These are phyloP conservation scores for Nephrotoma guestfalica DNA, from an alignment of 2,888 invertebrate genomes.

Conservation along the genomic window DNA sequence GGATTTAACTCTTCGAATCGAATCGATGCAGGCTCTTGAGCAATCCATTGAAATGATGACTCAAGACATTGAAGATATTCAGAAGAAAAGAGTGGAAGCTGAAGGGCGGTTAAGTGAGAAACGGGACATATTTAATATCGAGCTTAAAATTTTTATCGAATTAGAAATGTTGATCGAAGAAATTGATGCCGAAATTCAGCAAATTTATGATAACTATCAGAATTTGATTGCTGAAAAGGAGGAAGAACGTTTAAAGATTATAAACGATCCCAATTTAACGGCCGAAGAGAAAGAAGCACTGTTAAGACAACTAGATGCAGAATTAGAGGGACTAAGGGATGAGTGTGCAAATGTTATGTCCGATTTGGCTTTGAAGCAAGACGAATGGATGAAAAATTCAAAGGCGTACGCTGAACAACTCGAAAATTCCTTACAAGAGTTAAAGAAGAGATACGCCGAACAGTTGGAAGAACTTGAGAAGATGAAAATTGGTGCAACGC, in stretches of 20 bases:
- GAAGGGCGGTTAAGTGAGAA: background rate
- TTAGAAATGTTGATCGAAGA: background rate
- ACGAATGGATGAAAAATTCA: background rate
- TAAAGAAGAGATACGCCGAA: background rate
- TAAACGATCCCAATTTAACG: background rate
- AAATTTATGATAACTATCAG: background rate
- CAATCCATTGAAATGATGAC: background rate
- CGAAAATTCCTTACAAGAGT: background rate
- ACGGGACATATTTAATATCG: background rate
- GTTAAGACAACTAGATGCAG: background rate
- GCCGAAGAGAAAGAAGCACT: background rate
- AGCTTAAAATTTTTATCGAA: background rate
- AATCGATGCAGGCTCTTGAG: conserved; percentile 1
- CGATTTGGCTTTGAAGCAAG: background rate
- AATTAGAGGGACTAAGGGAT: background rate
- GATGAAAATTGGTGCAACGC: background rate
- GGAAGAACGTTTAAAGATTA: background rate
- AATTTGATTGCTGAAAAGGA: background rate
- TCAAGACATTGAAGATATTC: background rate
- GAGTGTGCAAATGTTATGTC: background rate
- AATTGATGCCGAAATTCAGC: background rate
- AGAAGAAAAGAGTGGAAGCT: background rate
- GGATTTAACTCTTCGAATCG: background rate
- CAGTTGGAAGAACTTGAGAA: background rate
- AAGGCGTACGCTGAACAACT: background rate